Conservation (phyloP, 2,797 vertebrate genomes). For the Parotocinclus haroldoi region DNA sequence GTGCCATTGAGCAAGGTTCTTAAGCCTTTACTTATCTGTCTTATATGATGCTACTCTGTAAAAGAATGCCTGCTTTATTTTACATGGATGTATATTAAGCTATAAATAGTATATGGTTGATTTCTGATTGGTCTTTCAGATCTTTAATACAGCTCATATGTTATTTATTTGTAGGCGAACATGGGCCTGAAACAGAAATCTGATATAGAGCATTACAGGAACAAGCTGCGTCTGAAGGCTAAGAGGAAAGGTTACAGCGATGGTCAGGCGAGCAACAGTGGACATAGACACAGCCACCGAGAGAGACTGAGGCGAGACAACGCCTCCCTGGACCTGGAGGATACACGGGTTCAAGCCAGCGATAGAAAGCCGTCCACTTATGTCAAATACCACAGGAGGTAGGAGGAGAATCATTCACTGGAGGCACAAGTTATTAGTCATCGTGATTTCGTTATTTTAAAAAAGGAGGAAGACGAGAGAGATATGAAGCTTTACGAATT, state of each 20-base stretch:
- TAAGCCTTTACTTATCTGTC: too few species aligned
- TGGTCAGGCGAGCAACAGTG: slow-evolving; percentile 73
- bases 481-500: too few species aligned
- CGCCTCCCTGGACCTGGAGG: slow-evolving; percentile 73
- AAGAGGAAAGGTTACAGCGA: slow-evolving; percentile 93
- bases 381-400: slow-evolving; percentile 78
- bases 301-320: slow-evolving; percentile 71
- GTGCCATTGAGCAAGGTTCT: too few species aligned
- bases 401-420: slow-evolving; percentile 22
- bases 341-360: slow-evolving; percentile 69
- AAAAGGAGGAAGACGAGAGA: not conserved
- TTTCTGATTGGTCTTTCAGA: too few species aligned
- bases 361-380: slow-evolving; percentile 71
- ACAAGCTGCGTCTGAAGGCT: slow-evolving; percentile 94
- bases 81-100: too few species aligned
- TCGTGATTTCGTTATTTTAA: not conserved
- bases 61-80: too few species aligned
- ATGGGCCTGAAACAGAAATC: slow-evolving; percentile 96
- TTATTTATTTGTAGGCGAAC: slow-evolving; percentile 72
- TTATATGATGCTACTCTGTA: too few species aligned
- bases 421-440: slow-evolving; percentile 18
- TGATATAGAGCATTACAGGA: slow-evolving; percentile 95
- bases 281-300: slow-evolving; percentile 64
- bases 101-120: too few species aligned
- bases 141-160: not conserved